These are phyloP conservation scores for Paraescarpia echinospica DNA, from an alignment of 1,140 invertebrate species.

Conservation along the genomic window DNA sequence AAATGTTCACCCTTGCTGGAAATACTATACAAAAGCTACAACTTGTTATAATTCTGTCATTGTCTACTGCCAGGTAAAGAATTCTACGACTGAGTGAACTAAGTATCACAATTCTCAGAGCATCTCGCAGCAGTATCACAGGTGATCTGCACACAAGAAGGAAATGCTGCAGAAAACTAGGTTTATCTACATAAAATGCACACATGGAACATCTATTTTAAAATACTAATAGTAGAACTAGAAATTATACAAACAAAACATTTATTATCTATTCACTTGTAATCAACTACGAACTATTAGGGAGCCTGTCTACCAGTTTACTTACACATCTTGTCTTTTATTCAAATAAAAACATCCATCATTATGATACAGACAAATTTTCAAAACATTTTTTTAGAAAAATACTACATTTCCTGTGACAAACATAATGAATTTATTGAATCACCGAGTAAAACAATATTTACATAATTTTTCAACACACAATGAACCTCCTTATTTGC, in stretches of 20 bases:
- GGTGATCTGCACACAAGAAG: neutral
- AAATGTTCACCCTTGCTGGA: neutral
- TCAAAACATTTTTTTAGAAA: neutral
- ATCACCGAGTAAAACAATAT: no score
- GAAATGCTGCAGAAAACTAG: neutral
- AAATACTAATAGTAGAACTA: neutral
- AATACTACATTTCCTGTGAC: no score
- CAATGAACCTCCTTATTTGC: no score
- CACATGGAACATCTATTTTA: neutral
- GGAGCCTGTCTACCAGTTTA: neutral
- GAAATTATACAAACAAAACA: neutral
- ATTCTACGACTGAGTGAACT: neutral
- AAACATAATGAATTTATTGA: no score
- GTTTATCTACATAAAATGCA: neutral
- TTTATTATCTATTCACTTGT: neutral
- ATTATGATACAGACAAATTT: neutral
- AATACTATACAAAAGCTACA: neutral
- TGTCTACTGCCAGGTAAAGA: neutral
- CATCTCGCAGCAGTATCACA: neutral
- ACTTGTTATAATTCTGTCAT: neutral
- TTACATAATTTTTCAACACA: no score
- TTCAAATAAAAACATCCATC: neutral
- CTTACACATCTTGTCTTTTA: neutral
- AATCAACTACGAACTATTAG: neutral
- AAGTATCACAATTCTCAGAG: neutral